Conservation (phyloP, 2,113 vertebrate genomes). For the Pterocles gutturalis region DNA sequence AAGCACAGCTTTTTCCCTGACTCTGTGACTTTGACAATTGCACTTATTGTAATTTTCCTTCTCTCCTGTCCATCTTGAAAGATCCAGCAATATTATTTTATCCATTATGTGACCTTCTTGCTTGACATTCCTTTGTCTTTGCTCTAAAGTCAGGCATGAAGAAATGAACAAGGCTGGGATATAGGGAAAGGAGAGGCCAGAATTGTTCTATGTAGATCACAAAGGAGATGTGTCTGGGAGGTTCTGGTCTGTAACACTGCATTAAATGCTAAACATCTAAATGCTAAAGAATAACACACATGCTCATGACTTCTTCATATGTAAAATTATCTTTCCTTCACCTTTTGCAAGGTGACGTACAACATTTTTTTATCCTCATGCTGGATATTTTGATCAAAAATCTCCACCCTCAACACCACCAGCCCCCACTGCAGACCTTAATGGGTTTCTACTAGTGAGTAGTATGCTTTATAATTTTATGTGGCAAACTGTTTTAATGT, state of each 20-base stretch:
- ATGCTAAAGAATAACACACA: background rate
- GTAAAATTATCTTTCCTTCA: background rate
- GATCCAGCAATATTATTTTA: background rate
- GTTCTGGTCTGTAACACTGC: background rate
- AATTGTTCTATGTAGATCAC: background rate
- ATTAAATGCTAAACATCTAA: background rate
- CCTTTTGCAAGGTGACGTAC: rapidly evolving
- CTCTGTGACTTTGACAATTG: background rate
- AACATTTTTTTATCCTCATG: background rate
- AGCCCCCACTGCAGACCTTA: background rate
- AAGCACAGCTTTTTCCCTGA: background rate
- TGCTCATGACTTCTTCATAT: background rate
- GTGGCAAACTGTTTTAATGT: background rate
- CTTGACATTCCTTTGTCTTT: background rate
- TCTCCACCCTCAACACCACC: rapidly evolving
- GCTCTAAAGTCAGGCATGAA: background rate
- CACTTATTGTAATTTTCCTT: background rate
- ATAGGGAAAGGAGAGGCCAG: background rate
- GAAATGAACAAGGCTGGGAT: background rate
- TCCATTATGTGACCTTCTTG: background rate
- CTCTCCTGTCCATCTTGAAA: background rate
- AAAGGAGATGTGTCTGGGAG: background rate
- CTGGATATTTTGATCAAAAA: background rate
- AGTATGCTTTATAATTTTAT: background rate
- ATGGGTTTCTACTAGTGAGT: background rate